These are phyloP conservation scores for Tor tambroides DNA, from an alignment of 2,113 vertebrate species.

Conservation along the genomic window DNA sequence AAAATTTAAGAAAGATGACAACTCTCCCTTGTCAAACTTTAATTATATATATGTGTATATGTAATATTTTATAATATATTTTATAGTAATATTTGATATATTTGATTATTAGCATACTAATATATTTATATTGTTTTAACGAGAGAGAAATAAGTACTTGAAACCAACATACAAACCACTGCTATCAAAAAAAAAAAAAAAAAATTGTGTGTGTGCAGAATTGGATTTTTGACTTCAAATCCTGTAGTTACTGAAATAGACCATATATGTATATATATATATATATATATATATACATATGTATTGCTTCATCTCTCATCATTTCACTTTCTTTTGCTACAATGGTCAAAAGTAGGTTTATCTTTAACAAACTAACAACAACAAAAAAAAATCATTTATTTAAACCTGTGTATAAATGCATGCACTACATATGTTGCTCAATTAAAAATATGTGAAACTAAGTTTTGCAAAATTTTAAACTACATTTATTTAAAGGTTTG, in stretches of 20 bases:
- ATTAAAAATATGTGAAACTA: background rate
- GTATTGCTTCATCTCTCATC: background rate
- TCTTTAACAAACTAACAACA: background rate
- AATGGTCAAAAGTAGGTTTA: background rate
- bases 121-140: no score
- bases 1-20: background rate
- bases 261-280: no score
- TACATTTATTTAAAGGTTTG: no score
- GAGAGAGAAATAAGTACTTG: background rate
- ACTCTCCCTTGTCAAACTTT: background rate
- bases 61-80: no score
- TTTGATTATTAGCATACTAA: no score
- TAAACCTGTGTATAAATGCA: background rate
- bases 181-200: background rate
- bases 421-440: background rate
- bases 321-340: background rate
- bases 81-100: no score
- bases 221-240: background rate
- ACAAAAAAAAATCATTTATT: background rate
- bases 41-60: background rate
- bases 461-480: background rate
- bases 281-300: no score
- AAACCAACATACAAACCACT: background rate
- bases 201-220: no score
- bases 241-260: background rate